Conservation (phyloP, 2,113 vertebrate species). For the Lophotis ruficrista region DNA sequence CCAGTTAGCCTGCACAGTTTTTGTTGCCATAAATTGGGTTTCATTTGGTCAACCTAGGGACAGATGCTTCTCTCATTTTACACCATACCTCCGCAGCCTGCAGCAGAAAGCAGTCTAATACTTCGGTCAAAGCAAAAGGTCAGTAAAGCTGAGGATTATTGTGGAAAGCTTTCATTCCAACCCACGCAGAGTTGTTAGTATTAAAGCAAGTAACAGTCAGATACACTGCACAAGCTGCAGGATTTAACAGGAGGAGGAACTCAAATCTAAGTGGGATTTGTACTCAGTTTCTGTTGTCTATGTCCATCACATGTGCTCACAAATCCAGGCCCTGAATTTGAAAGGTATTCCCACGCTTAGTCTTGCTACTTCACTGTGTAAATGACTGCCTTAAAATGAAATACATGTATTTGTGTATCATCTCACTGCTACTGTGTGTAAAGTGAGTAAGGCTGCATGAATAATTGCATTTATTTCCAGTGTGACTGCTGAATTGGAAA, state of each 20-base stretch:
- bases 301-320: neutral
- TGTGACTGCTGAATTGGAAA: neutral
- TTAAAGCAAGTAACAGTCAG: neutral
- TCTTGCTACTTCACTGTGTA: neutral
- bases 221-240: neutral
- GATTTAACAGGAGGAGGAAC: neutral
- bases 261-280: neutral
- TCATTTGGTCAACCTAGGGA: neutral
- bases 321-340: neutral
- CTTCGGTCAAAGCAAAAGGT: neutral
- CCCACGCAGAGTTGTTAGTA: neutral
- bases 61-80: neutral
- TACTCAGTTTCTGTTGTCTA: neutral
- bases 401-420: neutral
- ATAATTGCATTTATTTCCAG: slow-evolving; percentile 2
- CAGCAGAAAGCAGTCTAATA: neutral
- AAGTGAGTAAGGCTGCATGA: neutral
- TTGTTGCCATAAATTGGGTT: neutral
- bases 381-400: neutral
- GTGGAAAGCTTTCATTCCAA: neutral
- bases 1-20: neutral
- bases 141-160: neutral
- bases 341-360: neutral
- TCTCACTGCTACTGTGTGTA: neutral
- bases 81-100: neutral